These are phyloP conservation scores for Nannobrachium achirus DNA, from an alignment of 2,113 vertebrate genomes.

Conservation along the genomic window DNA sequence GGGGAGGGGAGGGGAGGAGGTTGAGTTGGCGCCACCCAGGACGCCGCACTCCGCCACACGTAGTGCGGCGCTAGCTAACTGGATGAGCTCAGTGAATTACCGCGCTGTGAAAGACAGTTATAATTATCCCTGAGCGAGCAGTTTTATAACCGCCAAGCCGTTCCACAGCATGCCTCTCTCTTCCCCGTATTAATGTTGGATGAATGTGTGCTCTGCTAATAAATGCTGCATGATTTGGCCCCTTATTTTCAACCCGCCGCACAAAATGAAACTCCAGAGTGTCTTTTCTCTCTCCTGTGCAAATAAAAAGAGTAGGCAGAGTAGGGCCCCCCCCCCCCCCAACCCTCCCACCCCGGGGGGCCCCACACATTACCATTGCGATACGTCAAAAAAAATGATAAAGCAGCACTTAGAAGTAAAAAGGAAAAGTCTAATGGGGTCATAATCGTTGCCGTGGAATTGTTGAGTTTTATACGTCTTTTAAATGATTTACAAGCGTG, in stretches of 20 bases:
- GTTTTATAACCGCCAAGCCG: slow-evolving; percentile 35
- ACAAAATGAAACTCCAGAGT: slow-evolving; percentile 17
- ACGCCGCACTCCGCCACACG: slow-evolving; percentile 14
- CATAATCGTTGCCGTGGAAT: slow-evolving; percentile 12
- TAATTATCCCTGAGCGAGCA: slow-evolving; percentile 45
- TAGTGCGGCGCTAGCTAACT: slow-evolving; percentile 27
- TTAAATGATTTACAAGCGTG: slow-evolving; percentile 33
- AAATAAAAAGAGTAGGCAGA: slow-evolving; percentile 3
- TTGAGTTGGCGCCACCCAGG: slow-evolving; percentile 7
- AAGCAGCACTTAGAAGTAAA: slow-evolving; percentile 2
- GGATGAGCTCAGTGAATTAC: slow-evolving; percentile 31
- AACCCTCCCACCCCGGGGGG: not conserved
- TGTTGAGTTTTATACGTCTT: slow-evolving; percentile 3
- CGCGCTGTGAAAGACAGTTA: slow-evolving; percentile 44
- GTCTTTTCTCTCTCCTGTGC: not conserved
- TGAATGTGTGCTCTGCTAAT: slow-evolving; percentile 41
- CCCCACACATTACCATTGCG: not conserved
- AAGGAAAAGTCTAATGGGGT: slow-evolving; percentile 22
- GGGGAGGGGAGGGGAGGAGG: too few relatives aligned
- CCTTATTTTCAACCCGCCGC: slow-evolving; percentile 2
- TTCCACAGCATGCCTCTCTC: slow-evolving; percentile 27
- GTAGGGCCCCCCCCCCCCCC: not conserved
- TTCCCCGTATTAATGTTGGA: slow-evolving; percentile 40
- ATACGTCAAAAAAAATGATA: not conserved
- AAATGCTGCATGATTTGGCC: slow-evolving; percentile 29